Percentiles rank a stretch among this genome's conserved stretches.
These are phyloP conservation scores for Misgurnus mizolepis DNA, from an alignment of 2,113 vertebrate genomes.

Conservation along the genomic window DNA sequence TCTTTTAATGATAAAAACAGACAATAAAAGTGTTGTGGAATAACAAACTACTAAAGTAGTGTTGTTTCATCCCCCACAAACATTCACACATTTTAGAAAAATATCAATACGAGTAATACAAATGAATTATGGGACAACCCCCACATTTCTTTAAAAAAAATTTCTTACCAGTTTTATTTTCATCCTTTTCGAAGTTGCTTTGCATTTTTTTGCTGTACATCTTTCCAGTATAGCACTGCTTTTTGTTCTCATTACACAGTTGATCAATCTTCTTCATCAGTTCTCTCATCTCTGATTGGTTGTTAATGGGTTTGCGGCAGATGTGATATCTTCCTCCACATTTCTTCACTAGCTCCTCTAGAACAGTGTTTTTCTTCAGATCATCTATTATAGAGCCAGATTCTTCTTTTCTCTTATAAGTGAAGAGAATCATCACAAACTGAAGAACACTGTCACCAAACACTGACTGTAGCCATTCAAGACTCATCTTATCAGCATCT, in stretches of 20 bases:
- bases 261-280: slow-evolving; percentile 28
- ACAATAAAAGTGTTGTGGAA: no score
- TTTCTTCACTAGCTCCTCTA: not conserved
- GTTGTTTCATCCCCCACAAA: no score
- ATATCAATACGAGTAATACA: no score
- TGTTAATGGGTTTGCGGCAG: slow-evolving; percentile 23
- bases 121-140: no score
- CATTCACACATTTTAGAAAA: no score
- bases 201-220: not conserved
- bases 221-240: slow-evolving; percentile 9
- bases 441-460: not conserved
- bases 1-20: no score
- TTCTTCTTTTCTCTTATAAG: not conserved
- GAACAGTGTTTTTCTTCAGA: slow-evolving; percentile 5
- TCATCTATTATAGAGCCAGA: not conserved
- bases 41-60: no score
- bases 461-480: slow-evolving; percentile 11
- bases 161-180: no score
- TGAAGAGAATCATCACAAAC: slow-evolving; percentile 20
- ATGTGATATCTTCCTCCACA: slow-evolving; percentile 35
- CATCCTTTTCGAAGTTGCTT: no score
- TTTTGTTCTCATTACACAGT: not conserved
- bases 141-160: no score
- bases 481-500: not conserved
- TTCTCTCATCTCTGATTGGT: accelerated